Evolutionary conservation across 2,113 vertebrate genomes (phyloP).

Genomic region (Alosa alosa): DNA sequence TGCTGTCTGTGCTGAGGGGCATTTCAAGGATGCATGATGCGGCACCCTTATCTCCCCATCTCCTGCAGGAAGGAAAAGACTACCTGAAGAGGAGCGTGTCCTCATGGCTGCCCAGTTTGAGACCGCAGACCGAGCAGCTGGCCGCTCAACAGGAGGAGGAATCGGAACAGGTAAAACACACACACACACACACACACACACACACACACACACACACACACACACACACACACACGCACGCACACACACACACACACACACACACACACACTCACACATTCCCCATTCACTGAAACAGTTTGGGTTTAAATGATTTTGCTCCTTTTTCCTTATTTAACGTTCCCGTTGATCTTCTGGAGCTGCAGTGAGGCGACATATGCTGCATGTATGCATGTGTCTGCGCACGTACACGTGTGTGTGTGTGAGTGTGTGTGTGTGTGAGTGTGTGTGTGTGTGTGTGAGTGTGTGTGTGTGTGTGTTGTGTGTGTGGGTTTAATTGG

Average conservation of each 20-base stretch:
- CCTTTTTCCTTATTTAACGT: background rate
- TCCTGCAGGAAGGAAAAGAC: slow-evolving; percentile 71
- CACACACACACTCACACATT: background rate
- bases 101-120: slow-evolving; percentile 69
- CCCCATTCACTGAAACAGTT: too few species aligned
- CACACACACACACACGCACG: background rate
- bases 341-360: background rate
- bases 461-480: too few species aligned
- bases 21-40: background rate
- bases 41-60: background rate
- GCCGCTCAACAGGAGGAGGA: slow-evolving; percentile 52
- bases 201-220: background rate
- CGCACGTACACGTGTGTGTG: background rate
- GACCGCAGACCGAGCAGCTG: slow-evolving; percentile 50
- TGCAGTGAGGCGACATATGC: background rate
- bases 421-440: too few species aligned
- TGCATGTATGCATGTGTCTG: background rate
- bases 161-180: slow-evolving; percentile 57
- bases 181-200: background rate
- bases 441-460: too few species aligned
- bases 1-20: background rate
- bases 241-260: slow-evolving; percentile 9
- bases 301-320: background rate
- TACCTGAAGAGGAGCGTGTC: slow-evolving; percentile 74
- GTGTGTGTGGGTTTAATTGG: slow-evolving; percentile 28